Percentiles rank a stretch among this genome's conserved stretches.
phyloP scores from a whole-genome alignment of 1,140 invertebrate species.

The Plectrocnemia conspersa region DNA sequence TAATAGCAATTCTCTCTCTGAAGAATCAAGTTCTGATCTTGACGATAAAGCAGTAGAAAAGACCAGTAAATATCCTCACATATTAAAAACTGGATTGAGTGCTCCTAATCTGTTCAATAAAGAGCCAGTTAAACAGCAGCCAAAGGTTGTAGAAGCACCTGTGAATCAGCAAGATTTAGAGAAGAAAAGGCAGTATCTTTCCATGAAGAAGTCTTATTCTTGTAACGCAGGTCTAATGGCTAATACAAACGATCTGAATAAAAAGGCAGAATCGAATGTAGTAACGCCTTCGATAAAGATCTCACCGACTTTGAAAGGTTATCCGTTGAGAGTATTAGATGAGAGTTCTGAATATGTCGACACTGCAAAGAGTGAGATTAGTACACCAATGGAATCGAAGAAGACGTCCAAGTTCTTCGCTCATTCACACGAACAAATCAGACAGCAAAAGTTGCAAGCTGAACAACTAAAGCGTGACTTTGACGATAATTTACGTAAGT shows the following conservation, averaged over 20 bases:
- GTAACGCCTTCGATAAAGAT: slow-evolving; percentile 11
- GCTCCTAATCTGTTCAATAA: slow-evolving; percentile 48
- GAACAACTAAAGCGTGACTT: slow-evolving; percentile 48
- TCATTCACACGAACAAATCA: slow-evolving; percentile 61
- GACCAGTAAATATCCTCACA: slow-evolving; percentile 37
- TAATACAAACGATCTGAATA: slow-evolving; percentile 30
- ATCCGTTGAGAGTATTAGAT: slow-evolving; percentile 42
- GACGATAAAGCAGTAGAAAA: slow-evolving; percentile 37
- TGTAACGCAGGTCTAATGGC: slow-evolving; percentile 47
- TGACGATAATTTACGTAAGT: slow-evolving; percentile 46
- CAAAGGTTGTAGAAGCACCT: slow-evolving; percentile 34
- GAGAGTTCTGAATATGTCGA: slow-evolving; percentile 38
- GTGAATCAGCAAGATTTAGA: slow-evolving; percentile 27
- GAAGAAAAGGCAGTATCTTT: slow-evolving; percentile 42
- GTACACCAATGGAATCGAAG: slow-evolving; percentile 41
- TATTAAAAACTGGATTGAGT: slow-evolving; percentile 43
- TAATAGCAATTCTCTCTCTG: slow-evolving; percentile 16
- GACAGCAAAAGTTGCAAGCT: slow-evolving; percentile 51
- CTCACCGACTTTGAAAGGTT: slow-evolving; percentile 28
- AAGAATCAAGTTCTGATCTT: slow-evolving; percentile 28
- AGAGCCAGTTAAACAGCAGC: slow-evolving; percentile 39
- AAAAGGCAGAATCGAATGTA: not conserved
- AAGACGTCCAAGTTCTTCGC: slow-evolving; percentile 59
- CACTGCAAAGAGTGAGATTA: slow-evolving; percentile 20
- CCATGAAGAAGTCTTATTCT: slow-evolving; percentile 49